Base-by-base conservation (phyloP, 1,140 invertebrate genomes). In the Plutomurus gul region DNA sequence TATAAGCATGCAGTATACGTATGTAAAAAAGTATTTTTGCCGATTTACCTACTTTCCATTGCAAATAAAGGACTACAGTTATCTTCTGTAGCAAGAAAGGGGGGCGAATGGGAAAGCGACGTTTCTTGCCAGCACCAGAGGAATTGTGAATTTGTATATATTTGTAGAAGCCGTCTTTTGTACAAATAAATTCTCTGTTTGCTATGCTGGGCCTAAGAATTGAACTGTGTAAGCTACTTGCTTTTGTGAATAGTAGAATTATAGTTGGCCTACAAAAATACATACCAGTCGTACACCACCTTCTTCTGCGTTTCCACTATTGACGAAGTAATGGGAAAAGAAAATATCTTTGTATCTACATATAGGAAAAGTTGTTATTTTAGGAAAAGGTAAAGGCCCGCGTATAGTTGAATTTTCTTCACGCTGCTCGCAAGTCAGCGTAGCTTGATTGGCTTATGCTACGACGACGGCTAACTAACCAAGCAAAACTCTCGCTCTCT, bases 31-130 rank as follows among this genome's bases (percentile, higher is more conserved):
- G 22, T 65, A 65, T 65, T 65, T n/a, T 36, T 65, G 56, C 27
- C 56, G 56, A 65, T 65, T 65, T 30, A 65, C 56, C 56, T 65
- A 65, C 56, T 65, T 65, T 65, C 56, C 56, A 65, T 65, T 65
- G 56, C 56, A 65, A 65, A 65, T 65, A 65, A 65, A 65, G 27
- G 30, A n/a, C 27, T 30, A 60, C 51, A 33, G 56, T 65, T 65
- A 65, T 65, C 56, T 65, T 65, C 36, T 65, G 36, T 16, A 11
- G 2, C 30, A 30, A n/a, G 27, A 65, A 65, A 27, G 25, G n/a
- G 20, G 43, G 20, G 16, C 16, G 43, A 56, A 56, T 22, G 49
- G 51, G 33, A 60, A 36, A 30, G 18, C 22, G 27, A 33, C 30
- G 36, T 65, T 65, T 27, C 27, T 30, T 25, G 56, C 30, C 30